Evolutionary conservation across 2,888 invertebrate species (phyloP), one percentile per base, ranked within the genome.

Genomic region (Hemicrepidius hirtus): DNA sequence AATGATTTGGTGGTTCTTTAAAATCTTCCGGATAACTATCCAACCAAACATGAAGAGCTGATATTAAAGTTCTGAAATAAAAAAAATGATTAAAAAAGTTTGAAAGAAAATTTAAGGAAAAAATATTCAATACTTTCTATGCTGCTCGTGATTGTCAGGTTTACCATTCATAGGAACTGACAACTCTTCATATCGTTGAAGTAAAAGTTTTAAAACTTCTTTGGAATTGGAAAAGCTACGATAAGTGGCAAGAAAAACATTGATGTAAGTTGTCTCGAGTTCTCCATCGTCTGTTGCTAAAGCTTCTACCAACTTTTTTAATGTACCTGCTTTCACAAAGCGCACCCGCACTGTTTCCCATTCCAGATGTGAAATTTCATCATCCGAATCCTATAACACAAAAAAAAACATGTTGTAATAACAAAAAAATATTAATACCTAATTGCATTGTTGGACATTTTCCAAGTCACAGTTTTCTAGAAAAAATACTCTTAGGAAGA

Each of bases 321-420:
- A 91, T 2, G 98, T 97, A 68, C 98, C 99, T 13, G 98, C 98
- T 88, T 98, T 98, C 78, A 99, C 92, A 84, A 97, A 95, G 73
- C 97, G 93, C 75, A 98, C 97, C 77, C 97, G 92, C 77, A 98
- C 97, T 44, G 97, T 98, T 89, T 98, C 98, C 99, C 99, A 99
- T 92, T 99, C 98, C 85, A 99, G 88, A 86, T 98, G 97, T 60
- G 97, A 96, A 80, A 97, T 96, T 88, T 96, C 96, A 87, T 95
- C 95, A 84, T 95, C 95, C 1, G 95, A 95, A 84, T 95, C 95
- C 93, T 93, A 87, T 87, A 87, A 16, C 1, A 46, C 12, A 13
- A 0, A 16, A 13, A 41, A 4, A 5, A n/a, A 41, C 3, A 41
- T 13, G 16, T 13, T 3, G 2, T 41, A 13, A 13, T 16, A 1